Evolutionary conservation across 2,797 vertebrate species (phyloP), one percentile per base, ranked within the genome.

Genomic region (Sebastiscus tertius): DNA sequence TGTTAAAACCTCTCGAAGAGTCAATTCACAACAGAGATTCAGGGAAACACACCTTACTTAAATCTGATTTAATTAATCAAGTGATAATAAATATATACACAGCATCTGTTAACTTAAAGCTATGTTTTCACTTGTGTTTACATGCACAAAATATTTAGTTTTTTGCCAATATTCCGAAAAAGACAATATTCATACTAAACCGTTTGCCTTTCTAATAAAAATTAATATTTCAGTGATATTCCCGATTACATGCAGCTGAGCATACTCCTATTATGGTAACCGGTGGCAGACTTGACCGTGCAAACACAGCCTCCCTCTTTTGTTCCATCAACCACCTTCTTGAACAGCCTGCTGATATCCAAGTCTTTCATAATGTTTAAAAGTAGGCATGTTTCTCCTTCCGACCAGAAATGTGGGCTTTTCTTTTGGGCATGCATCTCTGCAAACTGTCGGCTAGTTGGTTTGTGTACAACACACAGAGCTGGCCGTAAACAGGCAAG

Each of bases 401-500:
- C 52, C n/a, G 0, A 12, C 52, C 0, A 22, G n/a, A 22, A 54
- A 54, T 54, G 49, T 52, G 20, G 49, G 49, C 20, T 52, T 54
- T 54, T 0, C 0, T 54, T 54, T 54, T 54, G 52, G 52, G 52
- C 2, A 54, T 22, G 20, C 52, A 22, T 10, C 52, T 54, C 4
- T 54, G 42, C 42, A 49, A 20, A 49, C 42, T 49, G 49, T 52
- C 0, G 9, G 49, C 49, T 22, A 3, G 9, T 52, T 52, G 49
- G 49, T 52, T 52, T 52, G 49, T 52, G 20, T 49, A 16, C 20
- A 52, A n/a, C 7, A 0, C 16, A 49, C 42, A 49, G 0, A 49
- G 42, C 16, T 49, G 0, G 0, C 46, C 8, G 18, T 0, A 52
- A 52, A 52, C 46, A 0, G 18, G 46, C 46, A n/a, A 52, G 46